Evolutionary conservation across 2,113 vertebrate genomes (phyloP).

Genomic region (Ceyx cyanopectus): DNA sequence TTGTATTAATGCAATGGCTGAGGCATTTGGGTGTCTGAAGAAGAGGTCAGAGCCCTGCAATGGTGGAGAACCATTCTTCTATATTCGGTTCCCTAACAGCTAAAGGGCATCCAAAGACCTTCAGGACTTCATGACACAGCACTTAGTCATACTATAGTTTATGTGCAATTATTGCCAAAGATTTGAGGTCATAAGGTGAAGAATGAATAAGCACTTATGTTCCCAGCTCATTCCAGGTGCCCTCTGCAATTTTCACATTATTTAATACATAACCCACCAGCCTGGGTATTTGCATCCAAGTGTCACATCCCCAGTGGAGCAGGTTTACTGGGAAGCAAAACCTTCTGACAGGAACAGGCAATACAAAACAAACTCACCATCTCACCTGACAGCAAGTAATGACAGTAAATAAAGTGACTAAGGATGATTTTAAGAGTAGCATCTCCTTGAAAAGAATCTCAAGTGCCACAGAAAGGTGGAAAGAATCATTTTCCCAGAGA

Average conservation of each 20-base stretch:
- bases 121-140: not conserved
- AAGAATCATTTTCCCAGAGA: not conserved
- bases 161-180: not conserved
- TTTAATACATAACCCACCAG: not conserved
- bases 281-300: not conserved
- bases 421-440: not conserved
- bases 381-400: not conserved
- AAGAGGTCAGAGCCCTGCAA: not conserved
- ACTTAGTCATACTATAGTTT: not conserved
- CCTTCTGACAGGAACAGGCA: rapidly evolving
- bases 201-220: not conserved
- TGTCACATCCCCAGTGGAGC: not conserved
- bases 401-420: rapidly evolving
- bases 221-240: not conserved
- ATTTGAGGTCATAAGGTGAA: not conserved
- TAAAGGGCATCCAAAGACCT: not conserved
- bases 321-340: not conserved
- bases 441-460: not conserved
- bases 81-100: rapidly evolving
- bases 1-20: rapidly evolving
- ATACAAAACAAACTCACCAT: not conserved
- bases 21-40: not conserved
- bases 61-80: not conserved
- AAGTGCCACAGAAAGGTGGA: not conserved
- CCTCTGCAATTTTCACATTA: not conserved